These are phyloP conservation scores for Ispidina picta DNA, from an alignment of 2,797 vertebrate species.

Conservation along the genomic window DNA sequence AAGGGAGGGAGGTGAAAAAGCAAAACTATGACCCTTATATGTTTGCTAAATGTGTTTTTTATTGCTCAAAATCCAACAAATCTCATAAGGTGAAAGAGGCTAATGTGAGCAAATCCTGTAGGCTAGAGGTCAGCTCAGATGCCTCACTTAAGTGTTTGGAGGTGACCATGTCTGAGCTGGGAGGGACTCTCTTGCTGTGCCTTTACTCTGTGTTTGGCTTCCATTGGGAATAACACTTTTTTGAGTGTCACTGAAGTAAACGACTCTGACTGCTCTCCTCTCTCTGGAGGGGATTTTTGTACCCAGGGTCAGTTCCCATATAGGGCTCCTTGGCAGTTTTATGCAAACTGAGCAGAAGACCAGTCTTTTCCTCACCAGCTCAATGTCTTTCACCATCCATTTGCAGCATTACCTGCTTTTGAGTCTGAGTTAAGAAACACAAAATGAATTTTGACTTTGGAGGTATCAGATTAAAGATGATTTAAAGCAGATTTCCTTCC, in stretches of 20 bases:
- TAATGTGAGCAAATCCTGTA: neutral
- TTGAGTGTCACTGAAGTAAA: neutral
- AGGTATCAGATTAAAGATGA: neutral
- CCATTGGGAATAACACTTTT: neutral
- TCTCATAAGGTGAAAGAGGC: neutral
- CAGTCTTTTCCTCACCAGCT: neutral
- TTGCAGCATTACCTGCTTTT: neutral
- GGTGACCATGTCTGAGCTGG: neutral
- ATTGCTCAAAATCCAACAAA: slow-evolving; percentile 50
- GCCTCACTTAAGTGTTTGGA: fast-evolving
- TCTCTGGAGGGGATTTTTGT: neutral
- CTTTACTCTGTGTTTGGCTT: neutral
- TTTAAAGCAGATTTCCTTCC: neutral
- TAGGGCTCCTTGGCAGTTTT: neutral
- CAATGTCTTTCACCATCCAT: neutral
- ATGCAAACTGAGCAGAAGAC: neutral
- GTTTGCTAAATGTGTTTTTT: slow-evolving; percentile 41
- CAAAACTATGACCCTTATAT: neutral
- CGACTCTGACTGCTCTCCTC: neutral
- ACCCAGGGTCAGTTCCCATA: fast-evolving
- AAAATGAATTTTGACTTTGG: neutral
- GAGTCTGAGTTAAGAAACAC: fast-evolving
- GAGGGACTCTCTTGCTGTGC: neutral
- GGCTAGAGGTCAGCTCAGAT: neutral
- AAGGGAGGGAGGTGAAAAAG: slow-evolving; percentile 18